phyloP scores from a whole-genome alignment of 2,888 invertebrate species.

The Dolomedes plantarius region DNA sequence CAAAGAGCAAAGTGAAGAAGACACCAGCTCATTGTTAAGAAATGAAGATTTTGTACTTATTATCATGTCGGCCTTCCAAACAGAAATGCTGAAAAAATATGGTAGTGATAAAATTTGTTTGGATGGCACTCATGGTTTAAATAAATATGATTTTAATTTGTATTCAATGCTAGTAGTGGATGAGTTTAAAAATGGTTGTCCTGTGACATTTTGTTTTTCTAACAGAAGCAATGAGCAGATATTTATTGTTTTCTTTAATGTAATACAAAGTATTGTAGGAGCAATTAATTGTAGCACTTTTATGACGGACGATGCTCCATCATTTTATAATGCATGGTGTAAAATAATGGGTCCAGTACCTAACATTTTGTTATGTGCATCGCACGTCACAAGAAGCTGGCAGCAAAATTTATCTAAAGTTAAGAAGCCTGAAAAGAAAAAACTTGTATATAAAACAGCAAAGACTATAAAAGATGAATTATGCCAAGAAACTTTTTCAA shows the following conservation, averaged over 20 bases:
- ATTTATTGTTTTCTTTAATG: slow-evolving; percentile 25
- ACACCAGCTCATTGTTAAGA: not conserved
- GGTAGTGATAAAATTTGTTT: slow-evolving; percentile 30
- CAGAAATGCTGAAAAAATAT: slow-evolving; percentile 32
- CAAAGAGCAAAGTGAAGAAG: slow-evolving; percentile 10
- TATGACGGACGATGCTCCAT: slow-evolving; percentile 72
- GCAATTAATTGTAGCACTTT: slow-evolving; percentile 22
- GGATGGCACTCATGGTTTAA: slow-evolving; percentile 48
- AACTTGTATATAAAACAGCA: too few relatives aligned
- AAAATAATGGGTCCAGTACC: slow-evolving; percentile 50
- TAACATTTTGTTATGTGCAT: slow-evolving; percentile 51
- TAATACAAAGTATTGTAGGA: not conserved
- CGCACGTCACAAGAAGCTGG: slow-evolving; percentile 58
- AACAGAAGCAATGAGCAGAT: not conserved
- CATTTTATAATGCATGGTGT: slow-evolving; percentile 71
- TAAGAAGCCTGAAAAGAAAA: not conserved
- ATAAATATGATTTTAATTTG: slow-evolving; percentile 42
- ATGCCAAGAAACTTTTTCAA: too few relatives aligned
- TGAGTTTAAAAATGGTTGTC: slow-evolving; percentile 31
- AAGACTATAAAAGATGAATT: too few relatives aligned
- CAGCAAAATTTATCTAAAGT: slow-evolving; percentile 15
- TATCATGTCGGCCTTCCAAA: slow-evolving; percentile 46
- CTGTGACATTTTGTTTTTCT: slow-evolving; percentile 27
- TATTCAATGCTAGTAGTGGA: slow-evolving; percentile 41
- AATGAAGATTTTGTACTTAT: slow-evolving; percentile 30